Base-by-base conservation (phyloP, 1,140 invertebrate species). In the Drosophila rufa region DNA sequence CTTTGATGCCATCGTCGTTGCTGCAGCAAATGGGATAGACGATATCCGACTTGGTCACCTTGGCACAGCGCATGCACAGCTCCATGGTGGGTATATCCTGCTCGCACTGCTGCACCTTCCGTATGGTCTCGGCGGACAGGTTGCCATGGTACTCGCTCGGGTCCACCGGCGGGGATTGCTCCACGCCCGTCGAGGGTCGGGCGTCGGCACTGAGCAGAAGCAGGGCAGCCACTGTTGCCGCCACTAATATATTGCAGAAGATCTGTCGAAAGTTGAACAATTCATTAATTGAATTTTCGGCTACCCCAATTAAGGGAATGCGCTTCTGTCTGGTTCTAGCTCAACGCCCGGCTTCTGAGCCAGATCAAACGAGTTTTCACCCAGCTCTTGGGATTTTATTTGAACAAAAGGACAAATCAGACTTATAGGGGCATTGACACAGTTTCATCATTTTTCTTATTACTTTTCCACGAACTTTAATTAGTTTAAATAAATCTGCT, bases 1-100 rank as follows among this genome's bases (percentile, higher is more conserved):
- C 79, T 73, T 92, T 93, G 12, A 92, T 90, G 17, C 50, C 48
- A 22, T 93, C 93, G 36, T 93, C 91, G 53, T 94, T 93, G 25
- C 71, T 82, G 48, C 93, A 94, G 75, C 93, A 94, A 91, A 94
- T 90, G 3, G 93, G 93, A 77, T 94, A 94, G 0, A 94, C 93
- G 5, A 92, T 91, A n/a, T 91, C 79, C 2, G 93, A 94, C 74
- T 94, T 94, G n/a, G 93, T 94, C 9, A 92, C 79, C 76, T 94
- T 94, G 33, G 93, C 93, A 53, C 93, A 94, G n/a, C 92, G 87
- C 89, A 94, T 93, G 62, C 93, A 94, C 25, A 92, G 75, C 82
- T 93, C 93, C 75, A 93, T 93, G 2, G 78, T 82, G 4, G 74
- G 62, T 80, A 64, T 51, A 48, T 92, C 47, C 42, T 60, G 73